Evolutionary conservation across 2,113 vertebrate species (phyloP).

Genomic region (Tinamus guttatus): DNA sequence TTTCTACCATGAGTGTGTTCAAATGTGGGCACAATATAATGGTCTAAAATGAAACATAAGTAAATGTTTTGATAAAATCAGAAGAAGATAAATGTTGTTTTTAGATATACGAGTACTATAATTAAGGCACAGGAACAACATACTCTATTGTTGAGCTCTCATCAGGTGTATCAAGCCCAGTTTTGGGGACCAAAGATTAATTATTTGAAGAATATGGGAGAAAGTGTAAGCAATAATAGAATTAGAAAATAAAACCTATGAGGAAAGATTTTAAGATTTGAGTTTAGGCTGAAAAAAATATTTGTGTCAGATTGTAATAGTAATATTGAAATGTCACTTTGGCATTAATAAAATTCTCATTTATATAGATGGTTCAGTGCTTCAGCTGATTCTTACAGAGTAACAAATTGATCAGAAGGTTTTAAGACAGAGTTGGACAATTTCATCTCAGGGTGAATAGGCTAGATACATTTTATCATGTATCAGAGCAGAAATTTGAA

Average conservation of each 20-base stretch:
- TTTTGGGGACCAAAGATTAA: not conserved
- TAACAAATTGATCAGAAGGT: not conserved
- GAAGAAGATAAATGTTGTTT: not conserved
- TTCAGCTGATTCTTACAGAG: not conserved
- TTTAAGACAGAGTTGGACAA: not conserved
- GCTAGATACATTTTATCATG: no score
- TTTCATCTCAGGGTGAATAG: not conserved
- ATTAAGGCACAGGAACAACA: not conserved
- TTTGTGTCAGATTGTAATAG: not conserved
- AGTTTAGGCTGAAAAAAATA: not conserved
- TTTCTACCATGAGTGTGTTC: not conserved
- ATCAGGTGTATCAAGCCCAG: not conserved
- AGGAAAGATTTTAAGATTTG: not conserved
- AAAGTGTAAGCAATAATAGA: not conserved
- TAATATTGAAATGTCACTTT: not conserved
- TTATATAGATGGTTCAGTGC: not conserved
- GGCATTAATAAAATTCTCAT: not conserved
- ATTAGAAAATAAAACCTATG: not conserved
- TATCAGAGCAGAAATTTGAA: no score
- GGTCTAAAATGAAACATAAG: not conserved
- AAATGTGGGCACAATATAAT: not conserved
- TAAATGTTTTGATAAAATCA: not conserved
- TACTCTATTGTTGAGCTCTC: not conserved
- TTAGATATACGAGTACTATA: not conserved
- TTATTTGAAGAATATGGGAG: not conserved